Evolutionary conservation across 1,140 invertebrate genomes (phyloP).

Genomic region (Periplaneta americana): DNA sequence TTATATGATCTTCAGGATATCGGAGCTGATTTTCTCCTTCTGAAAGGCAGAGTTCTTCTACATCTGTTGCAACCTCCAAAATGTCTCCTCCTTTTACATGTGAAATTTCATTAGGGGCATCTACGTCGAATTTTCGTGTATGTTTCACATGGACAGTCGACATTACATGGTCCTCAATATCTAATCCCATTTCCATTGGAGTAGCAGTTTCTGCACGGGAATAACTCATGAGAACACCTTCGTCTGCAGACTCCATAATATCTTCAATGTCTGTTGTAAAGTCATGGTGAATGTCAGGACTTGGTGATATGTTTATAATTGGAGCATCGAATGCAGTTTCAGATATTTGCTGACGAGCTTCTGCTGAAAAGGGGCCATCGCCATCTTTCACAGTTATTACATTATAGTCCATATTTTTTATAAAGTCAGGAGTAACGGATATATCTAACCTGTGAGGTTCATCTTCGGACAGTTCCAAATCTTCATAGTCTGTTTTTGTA

Average conservation of each 20-base stretch:
- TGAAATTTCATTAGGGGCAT: conserved; percentile 37
- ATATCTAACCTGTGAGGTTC: conserved; percentile 21
- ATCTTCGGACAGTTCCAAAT: conserved; percentile 27
- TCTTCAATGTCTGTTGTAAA: conserved; percentile 47
- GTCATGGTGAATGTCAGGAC: conserved; percentile 19
- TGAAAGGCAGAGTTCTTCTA: conserved; percentile 41
- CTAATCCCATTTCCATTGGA: conserved; percentile 30
- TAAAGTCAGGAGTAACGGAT: conserved; percentile 27
- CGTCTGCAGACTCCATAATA: conserved; percentile 43
- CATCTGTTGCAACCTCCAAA: conserved; percentile 39
- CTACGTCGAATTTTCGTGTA: conserved; percentile 36
- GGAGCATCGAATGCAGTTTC: not conserved
- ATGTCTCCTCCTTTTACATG: conserved; percentile 41
- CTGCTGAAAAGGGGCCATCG: conserved; percentile 25
- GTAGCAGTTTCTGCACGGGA: conserved; percentile 27
- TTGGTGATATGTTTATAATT: conserved; percentile 13
- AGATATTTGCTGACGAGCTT: conserved; percentile 15
- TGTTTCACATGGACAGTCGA: conserved; percentile 40
- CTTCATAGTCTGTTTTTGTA: conserved; percentile 27
- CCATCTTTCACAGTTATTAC: conserved; percentile 28
- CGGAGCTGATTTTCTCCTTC: conserved; percentile 22
- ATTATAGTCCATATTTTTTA: conserved; percentile 26
- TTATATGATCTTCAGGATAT: conserved; percentile 10
- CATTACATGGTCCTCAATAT: conserved; percentile 35
- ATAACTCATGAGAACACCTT: conserved; percentile 29